Percentiles rank a stretch among this genome's conserved stretches.
Conservation (phyloP, 2,113 vertebrate genomes). For the Aspiorhynchus laticeps region DNA sequence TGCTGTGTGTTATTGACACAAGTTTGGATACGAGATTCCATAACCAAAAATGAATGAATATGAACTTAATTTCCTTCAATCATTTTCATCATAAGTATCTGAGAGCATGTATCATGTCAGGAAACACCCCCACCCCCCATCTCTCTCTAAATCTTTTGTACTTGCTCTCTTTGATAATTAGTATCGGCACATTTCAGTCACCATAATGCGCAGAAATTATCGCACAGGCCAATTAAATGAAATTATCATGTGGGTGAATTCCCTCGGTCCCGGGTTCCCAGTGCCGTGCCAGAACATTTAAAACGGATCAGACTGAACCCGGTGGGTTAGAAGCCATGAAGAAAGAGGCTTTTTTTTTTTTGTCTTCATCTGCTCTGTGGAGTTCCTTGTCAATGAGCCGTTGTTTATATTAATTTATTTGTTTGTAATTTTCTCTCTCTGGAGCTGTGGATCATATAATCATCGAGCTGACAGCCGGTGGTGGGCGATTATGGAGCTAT, state of each 20-base stretch:
- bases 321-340: conserved; percentile 44
- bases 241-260: conserved; percentile 52
- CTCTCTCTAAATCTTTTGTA: not conserved
- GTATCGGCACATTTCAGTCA: conserved; percentile 48
- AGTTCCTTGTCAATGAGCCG: conserved; percentile 24
- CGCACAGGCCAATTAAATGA: conserved; percentile 42
- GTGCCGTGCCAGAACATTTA: conserved; percentile 53
- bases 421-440: conserved; percentile 34
- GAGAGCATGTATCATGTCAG: not conserved
- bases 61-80: not conserved
- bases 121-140: not conserved
- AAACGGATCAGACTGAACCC: conserved; percentile 46
- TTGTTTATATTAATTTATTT: conserved; percentile 29
- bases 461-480: conserved; percentile 34
- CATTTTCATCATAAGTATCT: not conserved
- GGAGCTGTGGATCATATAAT: conserved; percentile 40
- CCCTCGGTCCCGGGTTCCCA: conserved; percentile 30
- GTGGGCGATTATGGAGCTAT: conserved; percentile 35
- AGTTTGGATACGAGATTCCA: not conserved
- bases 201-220: conserved; percentile 50
- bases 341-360: conserved; percentile 3
- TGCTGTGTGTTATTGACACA: not conserved
- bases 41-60: not conserved
- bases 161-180: conserved; percentile 41
- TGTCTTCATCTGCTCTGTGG: not conserved